These are phyloP conservation scores for Saccostrea cuccullata DNA, from an alignment of 1,140 invertebrate species.

Conservation along the genomic window DNA sequence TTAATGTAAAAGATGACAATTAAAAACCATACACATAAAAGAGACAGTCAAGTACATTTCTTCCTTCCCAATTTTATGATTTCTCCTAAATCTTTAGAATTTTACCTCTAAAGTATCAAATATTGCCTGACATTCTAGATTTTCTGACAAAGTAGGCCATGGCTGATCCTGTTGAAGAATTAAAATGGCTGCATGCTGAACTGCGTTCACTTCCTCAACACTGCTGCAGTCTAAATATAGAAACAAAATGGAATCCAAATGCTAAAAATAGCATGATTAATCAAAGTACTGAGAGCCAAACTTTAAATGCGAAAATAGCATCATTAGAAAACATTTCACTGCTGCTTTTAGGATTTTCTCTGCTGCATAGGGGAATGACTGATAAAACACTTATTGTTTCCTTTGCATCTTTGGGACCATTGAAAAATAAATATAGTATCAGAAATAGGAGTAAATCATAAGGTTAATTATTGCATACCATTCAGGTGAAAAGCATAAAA, in stretches of 20 bases:
- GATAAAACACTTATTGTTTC: too few species aligned
- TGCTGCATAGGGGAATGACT: too few species aligned
- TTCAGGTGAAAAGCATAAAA: too few species aligned
- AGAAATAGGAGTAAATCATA: too few species aligned
- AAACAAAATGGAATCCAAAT: not conserved
- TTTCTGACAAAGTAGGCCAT: not conserved
- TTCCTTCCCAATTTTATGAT: not conserved
- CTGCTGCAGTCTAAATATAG: not conserved
- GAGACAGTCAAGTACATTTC: not conserved
- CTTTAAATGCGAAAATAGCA: not conserved
- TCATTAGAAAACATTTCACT: not conserved
- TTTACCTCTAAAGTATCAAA: not conserved
- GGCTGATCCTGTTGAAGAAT: not conserved
- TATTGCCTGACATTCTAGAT: not conserved
- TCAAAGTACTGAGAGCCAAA: not conserved
- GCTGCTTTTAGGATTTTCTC: not conserved
- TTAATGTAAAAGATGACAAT: not conserved
- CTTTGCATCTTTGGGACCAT: too few species aligned
- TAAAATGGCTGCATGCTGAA: slow-evolving; percentile 5
- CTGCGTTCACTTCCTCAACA: not conserved
- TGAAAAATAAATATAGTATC: too few species aligned
- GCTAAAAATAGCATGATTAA: not conserved
- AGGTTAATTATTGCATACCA: too few species aligned
- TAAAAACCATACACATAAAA: not conserved
- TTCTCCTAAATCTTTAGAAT: not conserved